Base-by-base conservation (phyloP, 1,140 invertebrate species). In the Pollicipes pollicipes region DNA sequence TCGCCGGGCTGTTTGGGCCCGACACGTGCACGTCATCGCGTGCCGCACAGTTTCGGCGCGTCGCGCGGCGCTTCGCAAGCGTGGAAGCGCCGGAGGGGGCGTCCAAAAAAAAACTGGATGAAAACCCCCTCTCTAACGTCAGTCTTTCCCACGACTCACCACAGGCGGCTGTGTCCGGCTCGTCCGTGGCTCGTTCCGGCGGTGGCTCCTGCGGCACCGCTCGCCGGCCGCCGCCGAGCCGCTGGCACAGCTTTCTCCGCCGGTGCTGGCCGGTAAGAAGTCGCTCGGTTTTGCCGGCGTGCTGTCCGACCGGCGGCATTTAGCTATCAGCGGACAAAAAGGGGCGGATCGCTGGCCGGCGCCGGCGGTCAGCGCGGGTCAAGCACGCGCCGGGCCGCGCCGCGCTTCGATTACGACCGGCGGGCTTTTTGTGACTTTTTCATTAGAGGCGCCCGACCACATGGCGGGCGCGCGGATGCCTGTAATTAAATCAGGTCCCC, bases 401-500 rank as follows among this genome's bases (percentile, higher is more conserved):
- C 45, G 45, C 45, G 21, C 45, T 58, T 58, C 45, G 45, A 58
- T 58, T 58, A 58, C 45, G 45, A 58, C 24, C 45, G 45, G 45
- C 45, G 45, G 13, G 24, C 6, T 58, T 58, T 58, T 58, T 58
- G 45, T 21, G 45, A 21, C 13, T 58, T 58, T 58, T 58, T 58
- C 45, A 58, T 58, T 21, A 24, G 21, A 58, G 45, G 45, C 45
- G 45, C 13, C 45, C 2, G 45, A 58, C 45, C 21, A 21, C 45
- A 58, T 58, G 45, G 8, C 17, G 45, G 45, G 13, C 45, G 45
- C 17, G 45, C 45, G 13, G 45, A 58, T 58, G 45, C 45, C 45
- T 58, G 45, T 58, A 58, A 58, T 58, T 58, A 58, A 58, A 58
- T 58, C 45, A 58, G 45, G 45, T 58, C 45, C 45, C 32, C 45